Base-by-base conservation (phyloP, 1,140 invertebrate genomes). In the Drosophila auraria region DNA sequence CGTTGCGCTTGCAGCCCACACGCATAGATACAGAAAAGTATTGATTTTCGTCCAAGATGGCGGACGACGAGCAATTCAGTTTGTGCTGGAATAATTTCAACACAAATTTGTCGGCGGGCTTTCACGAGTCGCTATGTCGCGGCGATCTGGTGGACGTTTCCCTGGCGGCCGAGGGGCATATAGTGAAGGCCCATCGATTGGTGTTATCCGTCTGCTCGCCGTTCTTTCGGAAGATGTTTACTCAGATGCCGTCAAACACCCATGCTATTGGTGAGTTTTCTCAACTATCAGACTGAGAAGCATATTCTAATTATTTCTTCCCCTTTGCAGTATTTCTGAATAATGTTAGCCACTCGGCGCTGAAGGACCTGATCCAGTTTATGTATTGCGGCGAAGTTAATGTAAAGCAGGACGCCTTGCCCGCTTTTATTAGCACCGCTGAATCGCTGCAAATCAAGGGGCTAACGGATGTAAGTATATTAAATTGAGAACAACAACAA, bases 361-460 rank as follows among this genome's bases (percentile, higher is more conserved):
- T 97, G 83, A 95, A 95, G 93, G 95, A 96, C 93, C 94, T 97
- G 82, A 94, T 97, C 83, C 96, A 96, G 90, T 97, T 97, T 93
- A 97, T 97, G 96, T 97, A 97, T 92, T 95, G 96, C 94, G 97
- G 97, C 77, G 96, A 97, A 94, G 96, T 97, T 56, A 97, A 97
- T 94, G 96, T 97, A 82, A 96, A 95, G 84, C 96, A 97, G 94
- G 96, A 97, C 92, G 96, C 97, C 82, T 94, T 97, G 92, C 95
- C 96, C 68, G 95, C 95, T 65, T 97, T 97, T 93, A 95, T 97
- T 86, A 97, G 96, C 94, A 96, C 96, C 83, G 97, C 97, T 75
- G 96, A 97, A 94, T 96, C 96, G 82, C 94, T 97, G 83, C 96
- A 97, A 94, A 96, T 97, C 80, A 97, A 97, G 94, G 97, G 97